Conservation (phyloP, 2,888 invertebrate species). For the Xestoiulus laeticollis region DNA sequence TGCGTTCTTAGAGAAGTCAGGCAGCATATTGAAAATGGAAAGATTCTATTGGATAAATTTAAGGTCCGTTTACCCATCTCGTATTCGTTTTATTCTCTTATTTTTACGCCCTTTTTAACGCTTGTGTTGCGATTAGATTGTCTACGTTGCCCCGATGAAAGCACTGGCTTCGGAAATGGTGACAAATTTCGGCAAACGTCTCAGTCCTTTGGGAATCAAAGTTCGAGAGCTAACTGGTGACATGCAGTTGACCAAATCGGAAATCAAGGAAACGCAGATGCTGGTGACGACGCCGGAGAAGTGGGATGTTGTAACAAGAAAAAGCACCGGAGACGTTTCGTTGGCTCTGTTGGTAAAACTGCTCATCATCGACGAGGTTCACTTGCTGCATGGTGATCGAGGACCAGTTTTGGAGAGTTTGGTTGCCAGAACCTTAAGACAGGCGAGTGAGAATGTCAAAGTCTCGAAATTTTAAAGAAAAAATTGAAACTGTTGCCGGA, state of each 20-base stretch:
- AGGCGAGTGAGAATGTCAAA: constrained; percentile 67
- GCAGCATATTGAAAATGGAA: constrained; percentile 80
- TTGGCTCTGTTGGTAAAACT: constrained; percentile 89
- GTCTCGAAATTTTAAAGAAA: background rate
- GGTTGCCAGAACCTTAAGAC: constrained; percentile 92
- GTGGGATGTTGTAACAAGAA: constrained; percentile 99
- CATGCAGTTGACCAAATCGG: constrained; percentile 94
- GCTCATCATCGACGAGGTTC: constrained; percentile 76
- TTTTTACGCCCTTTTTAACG: constrained; percentile 39
- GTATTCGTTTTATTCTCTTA: background rate
- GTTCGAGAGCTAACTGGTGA: constrained; percentile 97
- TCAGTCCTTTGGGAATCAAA: constrained; percentile 79
- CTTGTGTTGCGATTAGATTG: constrained; percentile 73
- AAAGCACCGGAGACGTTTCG: constrained; percentile 83
- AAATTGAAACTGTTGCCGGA: constrained; percentile 27
- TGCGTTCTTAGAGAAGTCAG: constrained; percentile 90
- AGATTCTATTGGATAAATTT: constrained; percentile 89
- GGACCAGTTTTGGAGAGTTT: constrained; percentile 98
- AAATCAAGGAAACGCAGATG: constrained; percentile 92
- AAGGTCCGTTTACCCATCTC: constrained; percentile 72
- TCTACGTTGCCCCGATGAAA: constrained; percentile 99
- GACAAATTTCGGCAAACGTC: constrained; percentile 84
- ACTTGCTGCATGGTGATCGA: constrained; percentile 92
- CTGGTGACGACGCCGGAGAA: constrained; percentile 99
- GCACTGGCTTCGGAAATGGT: constrained; percentile 99